Evolutionary conservation across 2,797 vertebrate genomes (phyloP).

Genomic region (Sebastes aleutianus): DNA sequence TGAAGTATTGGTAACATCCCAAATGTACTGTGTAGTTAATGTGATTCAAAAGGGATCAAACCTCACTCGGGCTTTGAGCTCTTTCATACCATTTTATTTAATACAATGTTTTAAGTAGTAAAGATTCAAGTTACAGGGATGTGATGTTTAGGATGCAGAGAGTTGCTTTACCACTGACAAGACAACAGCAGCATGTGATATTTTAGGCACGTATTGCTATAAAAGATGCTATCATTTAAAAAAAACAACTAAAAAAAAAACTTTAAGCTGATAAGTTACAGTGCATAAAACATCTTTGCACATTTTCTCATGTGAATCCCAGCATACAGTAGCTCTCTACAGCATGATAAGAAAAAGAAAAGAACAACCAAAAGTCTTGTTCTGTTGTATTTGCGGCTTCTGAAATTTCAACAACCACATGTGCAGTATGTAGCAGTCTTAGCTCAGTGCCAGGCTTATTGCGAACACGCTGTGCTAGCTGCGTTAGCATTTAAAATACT

Average conservation of each 20-base stretch:
- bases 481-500: conserved; percentile 8
- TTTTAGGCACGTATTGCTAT: background rate
- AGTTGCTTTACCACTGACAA: background rate
- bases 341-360: background rate
- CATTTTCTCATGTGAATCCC: background rate
- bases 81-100: background rate
- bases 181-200: background rate
- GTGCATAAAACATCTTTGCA: background rate
- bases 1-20: no score
- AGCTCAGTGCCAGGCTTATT: background rate
- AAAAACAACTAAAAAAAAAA: background rate
- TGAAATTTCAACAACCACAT: background rate
- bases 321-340: background rate
- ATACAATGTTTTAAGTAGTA: background rate
- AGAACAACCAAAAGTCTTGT: background rate
- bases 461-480: background rate
- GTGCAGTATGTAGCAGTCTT: background rate
- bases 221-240: background rate
- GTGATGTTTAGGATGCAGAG: background rate
- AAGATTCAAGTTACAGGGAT: background rate
- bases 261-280: background rate
- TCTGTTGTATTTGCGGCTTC: background rate
- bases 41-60: background rate
- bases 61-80: background rate
- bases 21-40: background rate